Conservation (phyloP, 2,888 invertebrate genomes). For the Drosophila maculinotata region DNA sequence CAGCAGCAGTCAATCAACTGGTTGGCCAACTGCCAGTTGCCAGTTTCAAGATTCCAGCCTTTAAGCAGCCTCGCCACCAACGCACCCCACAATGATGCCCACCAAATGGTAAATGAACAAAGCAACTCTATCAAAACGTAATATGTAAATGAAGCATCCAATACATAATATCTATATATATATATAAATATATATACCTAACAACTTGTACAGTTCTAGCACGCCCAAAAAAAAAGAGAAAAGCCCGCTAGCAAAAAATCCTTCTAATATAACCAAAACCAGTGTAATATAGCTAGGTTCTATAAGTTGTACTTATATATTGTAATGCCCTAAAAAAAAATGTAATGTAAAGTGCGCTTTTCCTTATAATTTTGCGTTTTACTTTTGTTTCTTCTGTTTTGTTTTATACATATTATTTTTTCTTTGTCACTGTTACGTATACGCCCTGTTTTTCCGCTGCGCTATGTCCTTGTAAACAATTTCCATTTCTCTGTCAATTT, state of each 20-base stretch:
- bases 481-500: slow-evolving; percentile 70
- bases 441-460: slow-evolving; percentile 59
- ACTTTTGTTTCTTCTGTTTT: slow-evolving; percentile 19
- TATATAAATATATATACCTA: slow-evolving; percentile 32
- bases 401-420: slow-evolving; percentile 14
- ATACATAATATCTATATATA: slow-evolving; percentile 27
- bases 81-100: slow-evolving; percentile 47
- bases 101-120: slow-evolving; percentile 69
- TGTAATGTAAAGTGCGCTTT: slow-evolving; percentile 72
- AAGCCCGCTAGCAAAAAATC: slow-evolving; percentile 35
- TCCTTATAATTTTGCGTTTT: slow-evolving; percentile 40
- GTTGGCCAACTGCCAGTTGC: slow-evolving; percentile 11
- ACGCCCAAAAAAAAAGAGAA: slow-evolving; percentile 21
- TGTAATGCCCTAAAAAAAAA: slow-evolving; percentile 51
- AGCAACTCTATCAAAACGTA: slow-evolving; percentile 59
- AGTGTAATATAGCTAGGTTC: slow-evolving; percentile 69
- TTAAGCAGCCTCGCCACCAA: slow-evolving; percentile 9
- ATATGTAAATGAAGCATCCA: slow-evolving; percentile 64
- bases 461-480: slow-evolving; percentile 68
- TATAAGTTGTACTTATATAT: slow-evolving; percentile 56
- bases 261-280: slow-evolving; percentile 17
- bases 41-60: slow-evolving; percentile 21
- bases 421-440: slow-evolving; percentile 51
- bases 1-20: slow-evolving; percentile 30
- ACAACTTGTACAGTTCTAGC: slow-evolving; percentile 50